Conservation (phyloP, 2,797 vertebrate species). For the Argya squamiceps region DNA sequence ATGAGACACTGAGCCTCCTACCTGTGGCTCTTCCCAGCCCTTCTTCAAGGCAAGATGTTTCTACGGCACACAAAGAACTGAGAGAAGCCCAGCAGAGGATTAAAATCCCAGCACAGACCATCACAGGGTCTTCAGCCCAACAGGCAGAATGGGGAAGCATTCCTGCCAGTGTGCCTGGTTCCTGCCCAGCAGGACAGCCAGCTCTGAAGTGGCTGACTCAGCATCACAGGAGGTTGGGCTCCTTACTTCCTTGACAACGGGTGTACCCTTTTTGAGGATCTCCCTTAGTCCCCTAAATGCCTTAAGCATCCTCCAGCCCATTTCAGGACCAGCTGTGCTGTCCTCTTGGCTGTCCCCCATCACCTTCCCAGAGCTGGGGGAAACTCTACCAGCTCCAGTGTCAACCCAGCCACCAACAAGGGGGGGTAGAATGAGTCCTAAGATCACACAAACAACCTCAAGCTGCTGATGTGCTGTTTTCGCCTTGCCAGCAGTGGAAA, state of each 20-base stretch:
- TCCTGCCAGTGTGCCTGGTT: neutral
- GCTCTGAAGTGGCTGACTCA: neutral
- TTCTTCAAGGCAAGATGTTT: neutral
- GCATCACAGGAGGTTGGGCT: neutral
- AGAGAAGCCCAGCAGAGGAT: neutral
- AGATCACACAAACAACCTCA: neutral
- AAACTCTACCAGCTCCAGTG: neutral
- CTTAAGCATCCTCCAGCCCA: neutral
- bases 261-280: neutral
- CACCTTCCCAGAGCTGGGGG: neutral
- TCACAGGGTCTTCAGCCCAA: neutral
- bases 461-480: conserved; percentile 6
- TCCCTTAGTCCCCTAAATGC: neutral
- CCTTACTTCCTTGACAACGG: neutral
- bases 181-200: neutral
- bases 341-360: neutral
- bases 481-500: conserved; percentile 83
- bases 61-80: neutral
- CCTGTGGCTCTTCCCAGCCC: neutral
- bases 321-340: neutral
- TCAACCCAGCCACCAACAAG: neutral
- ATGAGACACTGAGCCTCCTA: neutral
- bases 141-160: neutral
- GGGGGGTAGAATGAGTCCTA: neutral
- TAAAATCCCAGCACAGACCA: neutral